Base-by-base conservation (phyloP, 2,888 invertebrate species). In the Ectemnius lituratus region DNA sequence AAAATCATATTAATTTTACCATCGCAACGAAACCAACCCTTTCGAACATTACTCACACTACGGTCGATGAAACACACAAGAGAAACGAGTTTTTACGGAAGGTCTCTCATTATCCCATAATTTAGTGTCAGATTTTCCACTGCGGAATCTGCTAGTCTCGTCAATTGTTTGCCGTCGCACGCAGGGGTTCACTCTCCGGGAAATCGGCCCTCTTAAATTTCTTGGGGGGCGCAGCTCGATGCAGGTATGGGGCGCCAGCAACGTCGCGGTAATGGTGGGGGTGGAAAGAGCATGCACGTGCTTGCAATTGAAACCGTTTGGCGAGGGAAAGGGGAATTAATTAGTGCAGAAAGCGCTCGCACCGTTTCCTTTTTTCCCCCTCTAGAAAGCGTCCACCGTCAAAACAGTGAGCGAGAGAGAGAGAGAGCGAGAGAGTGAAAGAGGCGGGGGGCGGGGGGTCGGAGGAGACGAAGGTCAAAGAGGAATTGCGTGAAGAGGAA, bases 341-440 rank as follows among this genome's bases (percentile, higher is more conserved):
- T 81, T 81, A 81, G 64, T 58, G 57, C 63, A 56, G 66, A 76
- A 74, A 67, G 57, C 70, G 62, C 65, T 64, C n/a, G 47, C 47
- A 47, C 63, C 60, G 18, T 37, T 11, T 37, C 62, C 14, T 61
- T 67, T 68, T 67, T 67, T 23, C 23, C 23, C 3, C 52, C 61
- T 56, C 57, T 59, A 37, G 8, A 37, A 37, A 6, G 8, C 62
- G 20, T 46, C 60, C 28, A 20, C 5, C 62, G 56, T 64, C 58
- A 59, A 72, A 76, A 70, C 52, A 57, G 45, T 20, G 45, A 52
- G 52, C 0, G n/a, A 52, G 52, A 16, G 52, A 14, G 52, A 52
- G 4, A 52, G 4, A 47, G 0, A n/a, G 47, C 2, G 47, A 4
- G 49, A 46, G 37, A 20, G 57, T 1, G 16, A 57, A 5, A 57